A percentile compares a stretch with the other conserved stretches of the same genome.
Evolutionary conservation across 1,140 invertebrate species (phyloP).

Genomic region (Lepidotrigona ventralis): DNA sequence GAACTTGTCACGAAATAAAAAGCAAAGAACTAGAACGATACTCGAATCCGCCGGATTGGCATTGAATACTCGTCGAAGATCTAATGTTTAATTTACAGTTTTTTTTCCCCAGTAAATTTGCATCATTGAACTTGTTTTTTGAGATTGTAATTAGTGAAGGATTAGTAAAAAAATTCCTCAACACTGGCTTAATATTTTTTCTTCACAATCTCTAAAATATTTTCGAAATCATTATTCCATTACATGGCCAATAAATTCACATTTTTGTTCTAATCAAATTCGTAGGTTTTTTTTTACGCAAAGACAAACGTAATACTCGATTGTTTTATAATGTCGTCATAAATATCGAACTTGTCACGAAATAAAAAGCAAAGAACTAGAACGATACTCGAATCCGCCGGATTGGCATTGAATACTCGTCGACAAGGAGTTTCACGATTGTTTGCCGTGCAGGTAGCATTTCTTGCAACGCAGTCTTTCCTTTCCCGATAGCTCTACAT

Average conservation of each 20-base stretch:
- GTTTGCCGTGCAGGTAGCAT: conserved; percentile 49
- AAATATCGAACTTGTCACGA: not conserved
- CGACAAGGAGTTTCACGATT: conserved; percentile 21
- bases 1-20: not conserved
- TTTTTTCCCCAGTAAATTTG: not conserved
- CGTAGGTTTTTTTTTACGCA: not conserved
- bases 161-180: too few species aligned
- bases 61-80: conserved; percentile 26
- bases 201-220: too few species aligned
- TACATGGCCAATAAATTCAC: too few species aligned
- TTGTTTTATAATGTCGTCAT: not conserved
- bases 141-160: not conserved
- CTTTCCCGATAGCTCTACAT: conserved; percentile 49
- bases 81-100: not conserved
- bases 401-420: conserved; percentile 36
- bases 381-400: conserved; percentile 18
- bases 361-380: conserved; percentile 17
- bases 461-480: conserved; percentile 51
- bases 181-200: not conserved
- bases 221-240: too few species aligned
- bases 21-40: conserved; percentile 31
- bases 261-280: too few species aligned
- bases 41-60: conserved; percentile 14
- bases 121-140: not conserved
- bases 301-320: not conserved